A percentile compares a stretch with the other conserved stretches of the same genome.
These are phyloP conservation scores for Plusia festucae DNA, from an alignment of 2,888 invertebrate genomes.

Conservation along the genomic window DNA sequence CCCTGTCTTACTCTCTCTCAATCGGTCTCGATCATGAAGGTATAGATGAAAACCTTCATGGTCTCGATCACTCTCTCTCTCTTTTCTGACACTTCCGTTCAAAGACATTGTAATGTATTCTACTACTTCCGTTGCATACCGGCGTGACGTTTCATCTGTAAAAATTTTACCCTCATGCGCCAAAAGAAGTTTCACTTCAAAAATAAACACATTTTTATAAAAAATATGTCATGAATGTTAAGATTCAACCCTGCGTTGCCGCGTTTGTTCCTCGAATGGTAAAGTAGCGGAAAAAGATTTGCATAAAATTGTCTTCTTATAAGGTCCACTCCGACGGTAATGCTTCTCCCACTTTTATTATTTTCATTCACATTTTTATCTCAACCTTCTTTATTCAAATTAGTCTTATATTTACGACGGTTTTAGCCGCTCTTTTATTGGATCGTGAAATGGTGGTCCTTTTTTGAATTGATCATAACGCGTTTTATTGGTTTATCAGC, in stretches of 20 bases:
- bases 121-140: too few relatives aligned
- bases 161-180: too few relatives aligned
- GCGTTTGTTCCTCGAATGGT: conserved; percentile 80
- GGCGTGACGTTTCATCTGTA: too few relatives aligned
- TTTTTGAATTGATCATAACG: conserved; percentile 35
- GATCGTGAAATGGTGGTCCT: conserved; percentile 20
- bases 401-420: conserved; percentile 51
- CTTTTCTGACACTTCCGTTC: too few relatives aligned
- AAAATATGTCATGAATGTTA: neutral
- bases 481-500: conserved; percentile 33
- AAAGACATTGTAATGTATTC: too few relatives aligned
- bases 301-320: conserved; percentile 87
- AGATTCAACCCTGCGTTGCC: conserved; percentile 65
- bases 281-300: conserved; percentile 86
- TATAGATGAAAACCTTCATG: too few relatives aligned
- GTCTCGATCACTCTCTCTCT: too few relatives aligned
- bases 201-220: neutral
- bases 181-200: too few relatives aligned
- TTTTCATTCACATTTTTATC: conserved; percentile 59
- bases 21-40: too few relatives aligned
- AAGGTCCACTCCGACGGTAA: conserved; percentile 70
- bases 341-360: conserved; percentile 62
- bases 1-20: too few relatives aligned
- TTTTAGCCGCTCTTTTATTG: conserved; percentile 46
- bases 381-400: conserved; percentile 55